Conservation (phyloP, 2,888 invertebrate genomes). For the Balanococcus diminutus region DNA sequence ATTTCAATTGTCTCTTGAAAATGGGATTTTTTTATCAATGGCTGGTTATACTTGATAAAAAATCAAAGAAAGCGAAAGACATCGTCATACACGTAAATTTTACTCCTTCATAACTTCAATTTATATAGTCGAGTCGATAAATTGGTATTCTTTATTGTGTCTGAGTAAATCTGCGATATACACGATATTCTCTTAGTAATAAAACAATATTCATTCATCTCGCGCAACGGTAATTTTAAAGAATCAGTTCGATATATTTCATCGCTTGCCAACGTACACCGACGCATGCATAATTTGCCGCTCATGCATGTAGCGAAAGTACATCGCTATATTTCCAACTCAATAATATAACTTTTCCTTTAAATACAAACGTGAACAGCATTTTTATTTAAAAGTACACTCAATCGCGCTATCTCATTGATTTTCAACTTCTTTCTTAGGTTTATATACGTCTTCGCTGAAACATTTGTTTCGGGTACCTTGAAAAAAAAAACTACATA, state of each 20-base stretch:
- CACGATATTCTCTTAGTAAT: neutral
- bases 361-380: slow-evolving; percentile 22
- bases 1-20: no score
- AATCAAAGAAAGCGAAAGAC: no score
- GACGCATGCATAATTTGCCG: slow-evolving; percentile 2
- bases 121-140: neutral
- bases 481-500: neutral
- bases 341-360: slow-evolving; percentile 12
- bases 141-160: neutral
- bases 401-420: slow-evolving; percentile 13
- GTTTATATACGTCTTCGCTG: neutral
- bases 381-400: neutral
- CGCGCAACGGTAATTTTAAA: neutral
- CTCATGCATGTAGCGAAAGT: neutral
- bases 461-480: neutral
- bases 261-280: neutral
- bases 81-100: neutral
- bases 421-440: neutral
- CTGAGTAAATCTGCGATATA: neutral
- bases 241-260: slow-evolving; percentile 17
- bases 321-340: neutral
- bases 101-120: neutral
- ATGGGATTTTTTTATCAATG: no score
- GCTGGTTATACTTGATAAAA: no score
- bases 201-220: slow-evolving; percentile 13